Evolutionary conservation across 2,113 vertebrate species (phyloP).

Genomic region (Upupa epops): DNA sequence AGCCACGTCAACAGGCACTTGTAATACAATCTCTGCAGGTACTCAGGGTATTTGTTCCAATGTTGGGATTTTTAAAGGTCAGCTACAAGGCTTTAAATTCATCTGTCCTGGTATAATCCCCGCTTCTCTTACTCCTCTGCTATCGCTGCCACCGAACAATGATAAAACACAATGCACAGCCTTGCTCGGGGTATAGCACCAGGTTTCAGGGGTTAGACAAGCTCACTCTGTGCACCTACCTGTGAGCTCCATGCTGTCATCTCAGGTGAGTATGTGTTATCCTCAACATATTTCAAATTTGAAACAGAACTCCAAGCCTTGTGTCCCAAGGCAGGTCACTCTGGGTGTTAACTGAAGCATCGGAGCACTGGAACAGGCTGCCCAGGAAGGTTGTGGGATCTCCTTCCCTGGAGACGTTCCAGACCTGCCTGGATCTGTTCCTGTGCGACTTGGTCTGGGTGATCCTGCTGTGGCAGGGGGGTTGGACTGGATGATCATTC

Average conservation of each 20-base stretch:
- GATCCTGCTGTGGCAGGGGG: no score
- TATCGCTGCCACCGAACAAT: not conserved
- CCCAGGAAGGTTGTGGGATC: no score
- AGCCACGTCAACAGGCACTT: not conserved
- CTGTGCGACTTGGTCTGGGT: no score
- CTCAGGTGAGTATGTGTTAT: not conserved
- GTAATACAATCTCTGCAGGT: not conserved
- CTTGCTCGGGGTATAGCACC: fast-evolving
- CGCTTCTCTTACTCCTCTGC: not conserved
- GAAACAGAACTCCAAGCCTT: not conserved
- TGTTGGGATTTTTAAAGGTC: not conserved
- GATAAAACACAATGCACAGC: not conserved
- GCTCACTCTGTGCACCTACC: not conserved
- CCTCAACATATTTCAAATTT: not conserved
- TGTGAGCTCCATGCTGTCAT: fast-evolving
- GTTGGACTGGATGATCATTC: no score
- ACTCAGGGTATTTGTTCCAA: not conserved
- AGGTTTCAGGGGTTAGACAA: not conserved
- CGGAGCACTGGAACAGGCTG: no score
- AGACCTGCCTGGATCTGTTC: no score
- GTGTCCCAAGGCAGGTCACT: not conserved
- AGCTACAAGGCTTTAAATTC: not conserved
- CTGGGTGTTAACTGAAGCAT: not conserved
- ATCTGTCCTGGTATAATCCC: not conserved
- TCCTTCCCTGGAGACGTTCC: no score